Conservation (phyloP, 2,888 invertebrate genomes). For the Parnassius mnemosyne region DNA sequence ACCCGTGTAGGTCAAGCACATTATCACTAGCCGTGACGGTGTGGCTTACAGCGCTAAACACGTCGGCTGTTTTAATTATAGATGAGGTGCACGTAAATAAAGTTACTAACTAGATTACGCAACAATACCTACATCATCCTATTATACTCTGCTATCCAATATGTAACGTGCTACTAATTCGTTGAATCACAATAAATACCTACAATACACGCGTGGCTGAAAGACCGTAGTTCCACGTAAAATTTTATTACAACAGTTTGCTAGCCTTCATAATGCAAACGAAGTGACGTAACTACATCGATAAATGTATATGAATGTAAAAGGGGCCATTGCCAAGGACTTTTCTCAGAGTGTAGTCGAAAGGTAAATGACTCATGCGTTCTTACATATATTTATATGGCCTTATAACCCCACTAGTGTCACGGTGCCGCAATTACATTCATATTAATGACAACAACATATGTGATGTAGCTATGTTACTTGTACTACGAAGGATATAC, state of each 20-base stretch:
- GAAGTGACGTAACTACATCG: constrained; percentile 58
- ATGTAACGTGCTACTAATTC: constrained; percentile 16
- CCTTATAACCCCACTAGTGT: constrained; percentile 31
- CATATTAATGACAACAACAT: background rate
- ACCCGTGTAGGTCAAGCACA: constrained; percentile 76
- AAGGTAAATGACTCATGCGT: constrained; percentile 66
- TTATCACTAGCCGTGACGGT: constrained; percentile 47
- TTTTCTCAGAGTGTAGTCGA: constrained; percentile 55
- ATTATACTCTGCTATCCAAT: constrained; percentile 6
- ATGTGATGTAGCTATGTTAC: too few species aligned
- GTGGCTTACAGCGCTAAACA: constrained; percentile 9
- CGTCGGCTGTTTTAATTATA: constrained; percentile 23
- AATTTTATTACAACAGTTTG: constrained; percentile 44
- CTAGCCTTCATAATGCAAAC: constrained; percentile 58
- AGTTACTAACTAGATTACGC: constrained; percentile 20
- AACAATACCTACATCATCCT: constrained; percentile 21
- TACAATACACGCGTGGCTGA: constrained; percentile 14
- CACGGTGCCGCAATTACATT: constrained; percentile 1
- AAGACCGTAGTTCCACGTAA: constrained; percentile 32
- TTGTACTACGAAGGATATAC: too few species aligned
- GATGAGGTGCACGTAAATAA: constrained; percentile 23
- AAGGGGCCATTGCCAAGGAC: constrained; percentile 74
- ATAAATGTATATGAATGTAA: constrained; percentile 63
- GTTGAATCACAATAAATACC: constrained; percentile 23
- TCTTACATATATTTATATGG: constrained; percentile 40